phyloP scores from a whole-genome alignment of 2,888 invertebrate species.

The Melinopterus prodromus region DNA sequence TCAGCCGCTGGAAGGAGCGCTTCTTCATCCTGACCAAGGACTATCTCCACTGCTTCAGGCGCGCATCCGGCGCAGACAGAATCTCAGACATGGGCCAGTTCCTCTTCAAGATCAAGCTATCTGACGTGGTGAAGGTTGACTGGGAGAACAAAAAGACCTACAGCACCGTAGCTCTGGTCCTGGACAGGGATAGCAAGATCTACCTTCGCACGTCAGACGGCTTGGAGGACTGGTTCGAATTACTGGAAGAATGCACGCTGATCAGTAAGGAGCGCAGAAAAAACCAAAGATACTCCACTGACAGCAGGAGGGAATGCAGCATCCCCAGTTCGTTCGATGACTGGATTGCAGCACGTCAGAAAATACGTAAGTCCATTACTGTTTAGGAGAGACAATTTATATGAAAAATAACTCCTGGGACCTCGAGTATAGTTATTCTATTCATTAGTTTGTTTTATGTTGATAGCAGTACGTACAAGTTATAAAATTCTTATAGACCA shows the following conservation, averaged over 20 bases:
- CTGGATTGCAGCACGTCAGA: constrained; percentile 64
- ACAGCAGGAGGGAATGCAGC: constrained; percentile 58
- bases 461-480: too few relatives aligned
- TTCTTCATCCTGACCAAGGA: constrained; percentile 72
- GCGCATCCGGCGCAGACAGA: constrained; percentile 65
- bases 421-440: too few relatives aligned
- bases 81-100: constrained; percentile 74
- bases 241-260: constrained; percentile 70
- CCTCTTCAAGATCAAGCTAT: constrained; percentile 70
- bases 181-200: constrained; percentile 62
- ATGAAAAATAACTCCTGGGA: too few relatives aligned
- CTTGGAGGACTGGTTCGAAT: constrained; percentile 72
- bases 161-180: constrained; percentile 66
- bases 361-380: constrained; percentile 56
- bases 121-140: constrained; percentile 71
- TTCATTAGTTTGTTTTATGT: too few relatives aligned
- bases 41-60: constrained; percentile 72
- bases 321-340: constrained; percentile 64
- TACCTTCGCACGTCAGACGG: constrained; percentile 64
- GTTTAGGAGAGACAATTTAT: too few relatives aligned
- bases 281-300: constrained; percentile 64
- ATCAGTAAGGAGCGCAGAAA: constrained; percentile 70
- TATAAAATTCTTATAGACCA: too few relatives aligned
- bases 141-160: constrained; percentile 73
- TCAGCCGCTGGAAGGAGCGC: constrained; percentile 73